A percentile compares a stretch with the other conserved stretches of the same genome.
These are phyloP conservation scores for Heterocephalus glaber DNA, from an alignment of 2,113 vertebrate species.

Conservation along the genomic window DNA sequence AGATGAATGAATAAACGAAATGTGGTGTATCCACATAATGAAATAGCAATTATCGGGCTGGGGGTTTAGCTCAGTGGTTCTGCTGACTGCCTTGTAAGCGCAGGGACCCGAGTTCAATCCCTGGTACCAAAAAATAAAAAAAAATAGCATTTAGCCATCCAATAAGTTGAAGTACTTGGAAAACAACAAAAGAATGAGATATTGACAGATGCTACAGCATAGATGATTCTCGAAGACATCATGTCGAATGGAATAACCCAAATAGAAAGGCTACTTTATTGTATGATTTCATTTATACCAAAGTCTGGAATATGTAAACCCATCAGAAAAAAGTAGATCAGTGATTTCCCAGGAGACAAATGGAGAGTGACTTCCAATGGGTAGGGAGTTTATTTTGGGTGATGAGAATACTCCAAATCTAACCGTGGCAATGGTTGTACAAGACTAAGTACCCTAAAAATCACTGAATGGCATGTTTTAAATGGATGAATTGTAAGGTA, in stretches of 20 bases:
- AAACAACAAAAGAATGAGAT: no score
- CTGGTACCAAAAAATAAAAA: no score
- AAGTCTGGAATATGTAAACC: no score
- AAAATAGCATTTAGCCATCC: not conserved
- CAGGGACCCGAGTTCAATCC: no score
- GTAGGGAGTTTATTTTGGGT: not conserved
- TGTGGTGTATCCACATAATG: rapidly evolving
- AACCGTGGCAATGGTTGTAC: not conserved
- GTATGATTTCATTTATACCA: rapidly evolving
- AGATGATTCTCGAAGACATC: rapidly evolving
- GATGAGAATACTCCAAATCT: not conserved
- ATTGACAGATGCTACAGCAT: rapidly evolving
- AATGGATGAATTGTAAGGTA: not conserved
- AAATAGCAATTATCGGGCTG: no score
- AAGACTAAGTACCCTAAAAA: not conserved
- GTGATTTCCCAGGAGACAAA: no score
- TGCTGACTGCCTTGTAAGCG: no score
- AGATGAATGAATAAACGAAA: not conserved
- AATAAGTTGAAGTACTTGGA: not conserved
- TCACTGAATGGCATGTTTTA: not conserved
- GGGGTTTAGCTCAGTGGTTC: no score
- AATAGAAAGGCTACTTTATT: not conserved
- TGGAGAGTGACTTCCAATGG: not conserved
- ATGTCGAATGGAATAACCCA: not conserved
- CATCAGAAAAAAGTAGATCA: not conserved